A percentile compares a stretch with the other conserved stretches of the same genome.
These are phyloP conservation scores for Paedocypris micromegethes DNA, from an alignment of 2,797 vertebrate species.

Conservation along the genomic window DNA sequence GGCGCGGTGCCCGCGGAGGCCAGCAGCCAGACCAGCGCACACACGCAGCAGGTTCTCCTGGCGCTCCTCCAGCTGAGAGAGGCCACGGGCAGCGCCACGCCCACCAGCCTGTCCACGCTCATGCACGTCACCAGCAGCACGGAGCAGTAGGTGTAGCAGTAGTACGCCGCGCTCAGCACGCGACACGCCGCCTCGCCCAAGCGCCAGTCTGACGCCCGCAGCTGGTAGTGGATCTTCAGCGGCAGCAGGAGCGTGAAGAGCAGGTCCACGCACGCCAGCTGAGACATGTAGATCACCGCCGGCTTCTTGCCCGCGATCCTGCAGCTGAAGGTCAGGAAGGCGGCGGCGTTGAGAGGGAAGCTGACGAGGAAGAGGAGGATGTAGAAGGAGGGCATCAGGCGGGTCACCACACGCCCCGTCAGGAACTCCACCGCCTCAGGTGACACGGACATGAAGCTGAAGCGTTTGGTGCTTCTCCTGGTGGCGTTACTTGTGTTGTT, in stretches of 20 bases:
- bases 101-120: constrained; percentile 81
- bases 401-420: constrained; percentile 65
- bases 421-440: constrained; percentile 65
- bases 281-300: constrained; percentile 82
- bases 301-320: constrained; percentile 78
- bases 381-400: constrained; percentile 83
- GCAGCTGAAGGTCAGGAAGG: constrained; percentile 68
- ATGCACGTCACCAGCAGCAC: constrained; percentile 82
- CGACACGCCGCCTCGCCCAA: constrained; percentile 77
- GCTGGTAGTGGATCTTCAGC: constrained; percentile 83
- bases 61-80: constrained; percentile 78
- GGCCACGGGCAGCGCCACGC: constrained; percentile 80
- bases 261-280: constrained; percentile 80
- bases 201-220: constrained; percentile 77
- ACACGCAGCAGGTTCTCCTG: constrained; percentile 59
- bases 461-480: too few relatives aligned
- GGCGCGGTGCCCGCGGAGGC: constrained; percentile 71
- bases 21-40: constrained; percentile 72
- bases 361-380: constrained; percentile 71
- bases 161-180: constrained; percentile 76
- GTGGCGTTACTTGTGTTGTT: too few relatives aligned
- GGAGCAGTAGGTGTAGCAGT: constrained; percentile 91
- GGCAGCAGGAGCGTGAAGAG: constrained; percentile 80
- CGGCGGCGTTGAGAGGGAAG: constrained; percentile 77
- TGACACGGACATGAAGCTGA: constrained; percentile 45